Conservation (phyloP, 2,797 vertebrate species). For the Vipera latastei region DNA sequence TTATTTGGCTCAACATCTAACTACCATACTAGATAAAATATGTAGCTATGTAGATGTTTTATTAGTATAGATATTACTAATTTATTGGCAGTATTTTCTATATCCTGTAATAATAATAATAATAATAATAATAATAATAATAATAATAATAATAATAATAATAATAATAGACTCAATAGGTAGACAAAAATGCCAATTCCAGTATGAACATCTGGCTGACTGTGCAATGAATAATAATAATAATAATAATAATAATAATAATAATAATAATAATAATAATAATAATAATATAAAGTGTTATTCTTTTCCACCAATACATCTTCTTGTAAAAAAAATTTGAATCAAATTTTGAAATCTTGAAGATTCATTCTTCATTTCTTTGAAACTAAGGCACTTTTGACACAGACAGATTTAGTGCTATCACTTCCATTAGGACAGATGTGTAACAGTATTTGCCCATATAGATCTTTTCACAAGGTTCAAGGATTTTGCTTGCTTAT, state of each 20-base stretch:
- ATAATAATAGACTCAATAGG: too few species aligned
- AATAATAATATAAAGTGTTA: not conserved
- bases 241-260: too few species aligned
- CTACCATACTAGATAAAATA: slow-evolving; percentile 24
- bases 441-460: not conserved
- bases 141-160: too few species aligned
- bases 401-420: not conserved
- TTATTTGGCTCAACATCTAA: not conserved
- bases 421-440: not conserved
- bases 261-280: not conserved
- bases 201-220: too few species aligned
- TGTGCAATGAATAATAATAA: too few species aligned
- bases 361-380: not conserved
- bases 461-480: slow-evolving; percentile 13
- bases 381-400: rapidly evolving
- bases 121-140: not conserved
- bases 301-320: not conserved
- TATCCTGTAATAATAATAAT: not conserved
- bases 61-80: not conserved
- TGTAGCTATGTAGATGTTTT: slow-evolving; percentile 31
- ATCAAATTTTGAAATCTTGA: not conserved
- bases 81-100: slow-evolving; percentile 4
- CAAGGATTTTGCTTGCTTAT: slow-evolving; percentile 14
- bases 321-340: not conserved
- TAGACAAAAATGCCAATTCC: too few species aligned